Evolutionary conservation across 2,888 invertebrate species (phyloP).

Genomic region (Lypha dubia): DNA sequence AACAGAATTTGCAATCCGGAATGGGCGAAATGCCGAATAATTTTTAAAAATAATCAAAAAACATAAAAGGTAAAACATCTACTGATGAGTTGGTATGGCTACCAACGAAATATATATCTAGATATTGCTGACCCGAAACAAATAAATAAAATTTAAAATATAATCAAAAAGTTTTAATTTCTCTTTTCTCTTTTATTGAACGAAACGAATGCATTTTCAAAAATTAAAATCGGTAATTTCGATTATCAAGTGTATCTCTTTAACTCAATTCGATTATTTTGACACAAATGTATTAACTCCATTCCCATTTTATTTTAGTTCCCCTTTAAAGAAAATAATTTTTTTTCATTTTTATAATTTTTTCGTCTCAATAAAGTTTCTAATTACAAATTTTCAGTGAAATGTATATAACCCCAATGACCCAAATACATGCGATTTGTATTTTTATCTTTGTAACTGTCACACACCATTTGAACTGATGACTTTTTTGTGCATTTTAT

Average conservation of each 20-base stretch:
- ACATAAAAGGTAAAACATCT: too few relatives aligned
- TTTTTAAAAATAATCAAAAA: too few relatives aligned
- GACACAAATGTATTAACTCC: not conserved
- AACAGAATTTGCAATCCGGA: too few relatives aligned
- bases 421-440: constrained; percentile 52
- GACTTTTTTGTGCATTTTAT: constrained; percentile 34
- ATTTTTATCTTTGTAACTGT: constrained; percentile 51
- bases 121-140: too few relatives aligned
- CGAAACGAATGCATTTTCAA: not conserved
- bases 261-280: not conserved
- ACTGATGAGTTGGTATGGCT: too few relatives aligned
- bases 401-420: constrained; percentile 50
- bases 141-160: too few relatives aligned
- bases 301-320: too few relatives aligned
- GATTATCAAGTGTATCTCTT: constrained; percentile 8
- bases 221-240: not conserved
- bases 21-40: too few relatives aligned
- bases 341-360: constrained; percentile 23
- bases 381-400: constrained; percentile 36
- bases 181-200: too few relatives aligned
- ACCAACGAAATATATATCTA: too few relatives aligned
- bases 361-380: constrained; percentile 45
- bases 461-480: constrained; percentile 58
- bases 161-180: too few relatives aligned
- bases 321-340: not conserved